Evolutionary conservation across 2,797 vertebrate genomes (phyloP).

Genomic region (Catostomus latipinnis): DNA sequence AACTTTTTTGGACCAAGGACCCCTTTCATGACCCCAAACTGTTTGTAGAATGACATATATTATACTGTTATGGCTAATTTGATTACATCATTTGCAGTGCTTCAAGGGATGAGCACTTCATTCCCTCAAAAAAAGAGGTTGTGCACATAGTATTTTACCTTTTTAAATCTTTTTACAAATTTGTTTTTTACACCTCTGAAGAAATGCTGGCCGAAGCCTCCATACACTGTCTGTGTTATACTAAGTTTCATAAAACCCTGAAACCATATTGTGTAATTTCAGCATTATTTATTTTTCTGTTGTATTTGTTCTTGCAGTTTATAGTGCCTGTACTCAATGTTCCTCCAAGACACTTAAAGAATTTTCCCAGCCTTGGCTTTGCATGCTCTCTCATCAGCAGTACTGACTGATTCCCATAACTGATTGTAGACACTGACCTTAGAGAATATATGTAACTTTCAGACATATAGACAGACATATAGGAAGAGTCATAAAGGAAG

Average conservation of each 20-base stretch:
- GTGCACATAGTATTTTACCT: too few species aligned
- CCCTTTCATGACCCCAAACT: too few species aligned
- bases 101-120: too few species aligned
- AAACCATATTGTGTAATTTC: background rate
- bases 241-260: background rate
- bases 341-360: background rate
- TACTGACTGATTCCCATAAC: conserved; percentile 1
- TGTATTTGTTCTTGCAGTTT: background rate
- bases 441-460: background rate
- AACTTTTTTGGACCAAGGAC: too few species aligned
- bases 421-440: background rate
- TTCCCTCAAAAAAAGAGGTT: too few species aligned
- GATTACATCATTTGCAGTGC: too few species aligned
- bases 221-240: background rate
- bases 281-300: background rate
- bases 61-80: too few species aligned
- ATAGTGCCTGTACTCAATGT: background rate
- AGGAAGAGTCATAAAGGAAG: background rate
- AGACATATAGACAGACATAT: background rate
- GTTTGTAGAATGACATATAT: too few species aligned
- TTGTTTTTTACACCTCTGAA: too few species aligned
- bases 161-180: too few species aligned
- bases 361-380: background rate
- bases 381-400: background rate
- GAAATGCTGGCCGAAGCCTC: too few species aligned